Base-by-base conservation (phyloP, 1,140 invertebrate genomes). In the Littorina saxatilis region DNA sequence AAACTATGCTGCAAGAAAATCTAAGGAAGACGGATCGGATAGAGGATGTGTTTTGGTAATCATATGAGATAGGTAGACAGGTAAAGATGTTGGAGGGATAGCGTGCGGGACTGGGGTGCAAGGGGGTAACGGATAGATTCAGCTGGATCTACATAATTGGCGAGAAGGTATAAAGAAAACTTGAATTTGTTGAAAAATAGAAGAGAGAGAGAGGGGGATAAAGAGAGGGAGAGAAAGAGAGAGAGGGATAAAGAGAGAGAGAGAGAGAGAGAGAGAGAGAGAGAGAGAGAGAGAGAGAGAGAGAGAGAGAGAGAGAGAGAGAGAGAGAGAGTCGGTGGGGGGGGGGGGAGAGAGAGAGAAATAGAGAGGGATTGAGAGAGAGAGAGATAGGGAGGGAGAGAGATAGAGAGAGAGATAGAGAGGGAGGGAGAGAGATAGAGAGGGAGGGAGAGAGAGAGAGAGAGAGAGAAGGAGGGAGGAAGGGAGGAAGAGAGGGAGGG, bases 401-500 rank as follows among this genome's bases (percentile, higher is more conserved):
- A n/a, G n/a, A n/a, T n/a, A n/a, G n/a, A n/a, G n/a, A n/a, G n/a
- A n/a, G n/a, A n/a, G n/a, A n/a, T n/a, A n/a, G n/a, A n/a, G n/a
- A n/a, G n/a, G n/a, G n/a, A n/a, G n/a, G n/a, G n/a, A n/a, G n/a
- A n/a, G n/a, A n/a, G n/a, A n/a, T n/a, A n/a, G n/a, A n/a, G n/a
- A n/a, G n/a, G n/a, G n/a, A n/a, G n/a, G n/a, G n/a, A n/a, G n/a
- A n/a, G n/a, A 50, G 47, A 50, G 52, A 58, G 20, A 20, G 52
- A 58, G 20, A 58, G 52, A 50, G 35, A 43, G 27, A 35, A 23
- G 29, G 72, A 74, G 37, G 43, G 74, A 52, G 11, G 29, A 39
- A 73, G 72, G 52, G 73, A 75, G 39, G 11, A 9, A 76, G 74
- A 55, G 74, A 76, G 74, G 52, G 50, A 75, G 37, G 29, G 72